Evolutionary conservation across 1,140 invertebrate species (phyloP).

Genomic region (Oncopodura yosiiana): DNA sequence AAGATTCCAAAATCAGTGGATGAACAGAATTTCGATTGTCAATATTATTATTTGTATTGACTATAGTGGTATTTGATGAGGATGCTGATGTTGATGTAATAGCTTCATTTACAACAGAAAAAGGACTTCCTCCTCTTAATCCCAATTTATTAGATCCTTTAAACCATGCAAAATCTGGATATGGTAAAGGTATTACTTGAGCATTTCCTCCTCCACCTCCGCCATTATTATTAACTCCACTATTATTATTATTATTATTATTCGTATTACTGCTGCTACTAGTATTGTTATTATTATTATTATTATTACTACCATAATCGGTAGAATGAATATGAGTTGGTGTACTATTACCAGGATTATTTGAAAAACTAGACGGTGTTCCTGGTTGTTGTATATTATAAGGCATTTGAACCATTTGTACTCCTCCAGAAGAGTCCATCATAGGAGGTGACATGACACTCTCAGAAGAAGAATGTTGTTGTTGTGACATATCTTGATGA

Average conservation of each 20-base stretch:
- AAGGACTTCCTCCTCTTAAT: slow-evolving; percentile 59
- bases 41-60: neutral
- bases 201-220: slow-evolving; percentile 45
- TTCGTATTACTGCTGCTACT: slow-evolving; percentile 18
- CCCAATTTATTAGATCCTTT: slow-evolving; percentile 53
- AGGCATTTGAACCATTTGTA: slow-evolving; percentile 11
- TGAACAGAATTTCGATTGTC: slow-evolving; percentile 6
- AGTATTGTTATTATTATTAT: slow-evolving; percentile 36
- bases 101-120: slow-evolving; percentile 38
- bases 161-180: slow-evolving; percentile 43
- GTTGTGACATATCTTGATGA: slow-evolving; percentile 4
- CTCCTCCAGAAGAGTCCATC: neutral
- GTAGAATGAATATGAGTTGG: slow-evolving; percentile 32
- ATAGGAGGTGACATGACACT: neutral
- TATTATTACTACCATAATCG: slow-evolving; percentile 17
- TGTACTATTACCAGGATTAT: slow-evolving; percentile 20
- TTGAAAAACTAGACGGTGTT: slow-evolving; percentile 40
- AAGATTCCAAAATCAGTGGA: neutral
- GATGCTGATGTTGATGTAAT: slow-evolving; percentile 5
- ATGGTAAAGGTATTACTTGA: slow-evolving; percentile 42
- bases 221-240: slow-evolving; percentile 41
- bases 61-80: neutral
- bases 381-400: too few species aligned
- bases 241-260: slow-evolving; percentile 38
- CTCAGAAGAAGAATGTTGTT: slow-evolving; percentile 1